A percentile compares a stretch with the other conserved stretches of the same genome.
phyloP scores from a whole-genome alignment of 2,113 vertebrate genomes.

The Nyctibius bracteatus region DNA sequence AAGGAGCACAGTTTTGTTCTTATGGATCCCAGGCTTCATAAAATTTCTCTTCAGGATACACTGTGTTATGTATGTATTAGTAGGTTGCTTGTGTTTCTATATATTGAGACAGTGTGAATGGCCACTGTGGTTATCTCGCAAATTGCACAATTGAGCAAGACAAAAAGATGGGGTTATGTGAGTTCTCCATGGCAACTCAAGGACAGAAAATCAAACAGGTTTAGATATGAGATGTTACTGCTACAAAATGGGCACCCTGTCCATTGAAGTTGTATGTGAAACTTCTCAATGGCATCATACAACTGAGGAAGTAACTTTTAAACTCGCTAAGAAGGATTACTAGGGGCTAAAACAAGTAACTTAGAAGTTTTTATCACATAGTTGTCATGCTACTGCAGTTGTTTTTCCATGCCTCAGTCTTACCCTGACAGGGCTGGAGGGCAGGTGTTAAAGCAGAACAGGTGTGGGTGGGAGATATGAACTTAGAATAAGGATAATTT shows the following conservation, averaged over 20 bases:
- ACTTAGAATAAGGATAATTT: background rate
- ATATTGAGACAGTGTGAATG: background rate
- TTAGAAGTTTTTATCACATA: background rate
- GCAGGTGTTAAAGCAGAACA: background rate
- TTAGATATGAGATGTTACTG: background rate
- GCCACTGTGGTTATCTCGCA: rapidly evolving
- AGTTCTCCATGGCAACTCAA: background rate
- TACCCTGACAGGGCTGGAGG: background rate
- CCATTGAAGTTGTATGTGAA: background rate
- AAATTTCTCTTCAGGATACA: background rate
- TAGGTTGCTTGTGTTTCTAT: background rate
- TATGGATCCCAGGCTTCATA: background rate
- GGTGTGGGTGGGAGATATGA: background rate
- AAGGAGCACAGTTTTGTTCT: background rate
- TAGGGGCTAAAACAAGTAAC: background rate
- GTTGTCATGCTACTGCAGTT: background rate
- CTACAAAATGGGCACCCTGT: background rate
- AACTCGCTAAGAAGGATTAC: background rate
- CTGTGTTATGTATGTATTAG: background rate
- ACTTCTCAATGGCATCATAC: background rate
- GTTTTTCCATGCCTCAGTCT: background rate
- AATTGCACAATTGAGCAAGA: background rate
- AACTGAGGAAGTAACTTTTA: background rate
- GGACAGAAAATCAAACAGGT: background rate
- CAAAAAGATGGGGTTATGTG: background rate